These are phyloP conservation scores for Cheilosia variabilis DNA, from an alignment of 2,888 invertebrate species.

Conservation along the genomic window DNA sequence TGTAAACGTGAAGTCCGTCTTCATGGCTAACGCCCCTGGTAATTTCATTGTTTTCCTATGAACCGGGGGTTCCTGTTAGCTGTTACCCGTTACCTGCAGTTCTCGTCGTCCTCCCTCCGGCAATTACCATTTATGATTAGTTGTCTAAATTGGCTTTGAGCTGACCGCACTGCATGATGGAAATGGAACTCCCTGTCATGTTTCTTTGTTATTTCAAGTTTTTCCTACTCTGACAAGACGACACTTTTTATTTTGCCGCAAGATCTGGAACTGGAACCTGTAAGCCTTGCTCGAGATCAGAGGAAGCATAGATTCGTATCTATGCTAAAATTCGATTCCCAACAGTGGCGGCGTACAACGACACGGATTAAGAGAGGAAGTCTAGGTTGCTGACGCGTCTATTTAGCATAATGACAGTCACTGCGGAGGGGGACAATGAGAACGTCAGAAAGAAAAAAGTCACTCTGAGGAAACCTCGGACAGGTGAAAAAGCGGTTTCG, in stretches of 20 bases:
- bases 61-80: neutral
- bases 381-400: conserved; percentile 58
- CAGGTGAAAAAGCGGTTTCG: conserved; percentile 55
- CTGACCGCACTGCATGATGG: conserved; percentile 29
- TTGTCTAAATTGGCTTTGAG: conserved; percentile 57
- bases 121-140: conserved; percentile 74
- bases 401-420: conserved; percentile 69
- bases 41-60: conserved; percentile 52
- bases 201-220: neutral
- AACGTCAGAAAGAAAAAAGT: conserved; percentile 10
- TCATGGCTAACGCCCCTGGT: conserved; percentile 66
- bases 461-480: conserved; percentile 36
- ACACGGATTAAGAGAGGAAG: conserved; percentile 61
- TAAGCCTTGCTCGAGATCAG: conserved; percentile 29
- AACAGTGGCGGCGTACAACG: conserved; percentile 21
- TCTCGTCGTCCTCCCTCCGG: neutral
- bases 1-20: conserved; percentile 57
- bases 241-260: conserved; percentile 25
- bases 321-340: conserved; percentile 67
- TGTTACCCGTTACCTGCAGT: neutral
- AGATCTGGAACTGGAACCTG: neutral
- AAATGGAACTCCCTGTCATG: conserved; percentile 1
- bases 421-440: conserved; percentile 24
- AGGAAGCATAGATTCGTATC: conserved; percentile 64
- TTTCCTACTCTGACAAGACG: neutral